These are phyloP conservation scores for Caenorhabditis imperialis DNA, from an alignment of 2,888 invertebrate genomes.

Conservation along the genomic window DNA sequence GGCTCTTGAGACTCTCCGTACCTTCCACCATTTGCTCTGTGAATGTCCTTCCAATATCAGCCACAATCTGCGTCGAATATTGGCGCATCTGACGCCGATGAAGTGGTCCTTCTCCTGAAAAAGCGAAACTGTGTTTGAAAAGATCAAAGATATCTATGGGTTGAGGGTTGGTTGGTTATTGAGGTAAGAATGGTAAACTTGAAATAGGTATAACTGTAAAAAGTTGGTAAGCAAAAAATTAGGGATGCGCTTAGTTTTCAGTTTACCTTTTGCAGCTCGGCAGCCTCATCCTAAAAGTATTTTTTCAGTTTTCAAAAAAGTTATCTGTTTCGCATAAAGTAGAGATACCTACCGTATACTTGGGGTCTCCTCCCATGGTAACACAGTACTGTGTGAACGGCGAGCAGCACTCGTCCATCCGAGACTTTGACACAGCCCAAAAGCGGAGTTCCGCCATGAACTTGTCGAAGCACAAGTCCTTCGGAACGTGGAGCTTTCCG, in stretches of 20 bases:
- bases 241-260: background rate
- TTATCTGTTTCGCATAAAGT: constrained; percentile 1
- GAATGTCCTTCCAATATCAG: constrained; percentile 76
- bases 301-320: background rate
- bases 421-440: constrained; percentile 76
- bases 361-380: constrained; percentile 51
- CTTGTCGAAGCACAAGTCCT: constrained; percentile 77
- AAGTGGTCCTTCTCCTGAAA: constrained; percentile 77
- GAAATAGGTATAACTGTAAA: constrained; percentile 1
- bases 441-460: constrained; percentile 78
- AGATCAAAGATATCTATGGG: background rate
- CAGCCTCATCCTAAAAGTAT: constrained; percentile 49
- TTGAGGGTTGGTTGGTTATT: constrained; percentile 39
- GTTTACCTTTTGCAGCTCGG: constrained; percentile 36
- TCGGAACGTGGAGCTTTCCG: constrained; percentile 77
- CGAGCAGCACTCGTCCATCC: constrained; percentile 77
- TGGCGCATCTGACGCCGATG: constrained; percentile 75
- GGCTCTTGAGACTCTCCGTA: too few relatives aligned
- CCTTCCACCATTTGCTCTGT: constrained; percentile 76
- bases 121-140: background rate
- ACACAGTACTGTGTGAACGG: constrained; percentile 76
- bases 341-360: constrained; percentile 42
- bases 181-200: constrained; percentile 15
- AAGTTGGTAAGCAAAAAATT: background rate
- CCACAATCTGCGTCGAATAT: constrained; percentile 74